Percentiles rank a stretch among this genome's conserved stretches.
These are phyloP conservation scores for Strix uralensis DNA, from an alignment of 2,113 vertebrate genomes.

Conservation along the genomic window DNA sequence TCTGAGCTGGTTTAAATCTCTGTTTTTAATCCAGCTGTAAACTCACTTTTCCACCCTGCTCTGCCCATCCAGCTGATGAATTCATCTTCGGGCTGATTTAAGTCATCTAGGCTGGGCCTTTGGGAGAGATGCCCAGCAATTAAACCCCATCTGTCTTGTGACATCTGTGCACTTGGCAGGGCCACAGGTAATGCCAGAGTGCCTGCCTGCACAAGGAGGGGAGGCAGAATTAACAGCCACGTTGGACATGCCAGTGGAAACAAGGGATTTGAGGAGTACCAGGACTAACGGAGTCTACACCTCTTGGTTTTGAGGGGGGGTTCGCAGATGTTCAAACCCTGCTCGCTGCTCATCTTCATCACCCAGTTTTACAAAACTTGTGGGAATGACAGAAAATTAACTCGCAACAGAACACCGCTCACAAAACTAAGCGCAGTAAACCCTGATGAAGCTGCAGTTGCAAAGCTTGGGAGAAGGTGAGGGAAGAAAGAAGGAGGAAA, in stretches of 20 bases:
- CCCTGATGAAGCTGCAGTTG: not conserved
- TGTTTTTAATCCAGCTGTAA: not conserved
- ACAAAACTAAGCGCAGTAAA: rapidly evolving
- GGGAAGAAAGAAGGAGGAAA: not conserved
- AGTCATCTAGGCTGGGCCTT: not conserved
- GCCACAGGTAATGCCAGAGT: not conserved
- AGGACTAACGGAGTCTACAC: not conserved
- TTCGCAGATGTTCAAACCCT: not conserved
- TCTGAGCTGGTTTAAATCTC: not conserved
- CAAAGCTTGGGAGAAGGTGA: not conserved
- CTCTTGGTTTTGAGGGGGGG: not conserved
- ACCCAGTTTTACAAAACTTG: not conserved
- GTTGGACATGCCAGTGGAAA: not conserved
- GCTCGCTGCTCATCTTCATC: not conserved
- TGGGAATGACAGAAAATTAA: rapidly evolving
- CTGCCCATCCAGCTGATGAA: not conserved
- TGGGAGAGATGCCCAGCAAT: not conserved
- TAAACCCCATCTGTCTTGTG: not conserved
- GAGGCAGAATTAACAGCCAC: not conserved
- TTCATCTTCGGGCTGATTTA: not conserved
- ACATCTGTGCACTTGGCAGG: not conserved
- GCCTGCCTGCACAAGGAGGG: not conserved
- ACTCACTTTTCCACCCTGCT: not conserved
- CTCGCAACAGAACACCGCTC: rapidly evolving
- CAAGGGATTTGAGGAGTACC: not conserved